phyloP scores from a whole-genome alignment of 1,140 invertebrate genomes.

The Lucilia cuprina region DNA sequence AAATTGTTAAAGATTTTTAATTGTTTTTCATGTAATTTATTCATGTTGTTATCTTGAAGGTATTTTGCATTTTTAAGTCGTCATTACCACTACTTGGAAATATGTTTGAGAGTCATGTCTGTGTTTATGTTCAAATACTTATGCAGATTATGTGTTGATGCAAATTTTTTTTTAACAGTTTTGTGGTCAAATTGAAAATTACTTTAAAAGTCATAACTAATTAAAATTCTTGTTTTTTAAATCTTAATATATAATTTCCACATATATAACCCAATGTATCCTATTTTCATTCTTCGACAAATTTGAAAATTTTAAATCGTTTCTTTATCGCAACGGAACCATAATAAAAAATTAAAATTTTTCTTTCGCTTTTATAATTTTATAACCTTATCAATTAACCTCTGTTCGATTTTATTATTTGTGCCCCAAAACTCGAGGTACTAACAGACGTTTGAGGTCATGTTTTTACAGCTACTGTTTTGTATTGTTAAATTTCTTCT shows the following conservation, averaged over 20 bases:
- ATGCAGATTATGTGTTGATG: not conserved
- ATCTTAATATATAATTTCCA: no score
- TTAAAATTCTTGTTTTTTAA: no score
- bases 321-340: no score
- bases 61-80: conserved; percentile 32
- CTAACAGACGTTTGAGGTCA: not conserved
- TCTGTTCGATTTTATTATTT: not conserved
- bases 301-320: no score
- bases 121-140: not conserved
- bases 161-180: not conserved
- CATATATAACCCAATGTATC: no score
- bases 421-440: not conserved
- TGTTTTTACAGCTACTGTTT: conserved; percentile 4
- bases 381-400: not conserved
- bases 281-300: no score
- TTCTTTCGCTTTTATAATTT: not conserved
- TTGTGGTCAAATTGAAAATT: not conserved
- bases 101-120: not conserved
- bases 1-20: conserved; percentile 34
- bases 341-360: no score
- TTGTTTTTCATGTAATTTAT: conserved; percentile 34
- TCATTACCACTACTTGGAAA: conserved; percentile 29
- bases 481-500: not conserved
- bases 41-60: conserved; percentile 33
- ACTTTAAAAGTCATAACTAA: not conserved